Evolutionary conservation across 2,113 vertebrate species (phyloP), one percentile per base, ranked within the genome.

Genomic region (Atherinomorus stipes): DNA sequence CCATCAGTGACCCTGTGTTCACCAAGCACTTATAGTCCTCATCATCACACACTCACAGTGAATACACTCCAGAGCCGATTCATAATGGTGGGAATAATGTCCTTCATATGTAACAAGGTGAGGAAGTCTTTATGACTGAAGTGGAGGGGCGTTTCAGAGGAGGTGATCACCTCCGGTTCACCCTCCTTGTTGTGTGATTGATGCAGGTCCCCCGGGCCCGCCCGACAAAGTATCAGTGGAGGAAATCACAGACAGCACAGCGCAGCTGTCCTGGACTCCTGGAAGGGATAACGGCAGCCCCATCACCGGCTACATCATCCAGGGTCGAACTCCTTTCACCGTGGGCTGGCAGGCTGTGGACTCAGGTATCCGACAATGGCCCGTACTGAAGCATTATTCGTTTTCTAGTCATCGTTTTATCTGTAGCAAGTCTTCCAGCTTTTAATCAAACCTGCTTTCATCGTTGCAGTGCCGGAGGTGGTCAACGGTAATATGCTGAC

Each of bases 231-330:
- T 98, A 26, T 90, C 89, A 22, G 96, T 98, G 84, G 97, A 96
- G 31, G 97, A 98, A 91, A 94, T 98, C 81, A 98, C 96, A 15
- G 97, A 97, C 64, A 97, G 96, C 74, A 98, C 96, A 0, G 97
- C 96, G 1, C 96, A 96, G 74, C 93, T 99, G 3, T 96, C 96
- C 71, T 99, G 97, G 97, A 94, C 90, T 47, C 95, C 95, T 18
- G 96, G 97, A 28, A 90, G 89, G 11, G 97, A 99, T 81, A 98
- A 98, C 31, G 96, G 96, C 79, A 98, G 97, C 88, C 97, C 97
- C 0, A 94, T 99, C 61, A 95, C 94, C 0, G 87, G 95, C 4
- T 98, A 98, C 67, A 93, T 91, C 75, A 60, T 97, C 64, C 97
- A 98, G 84, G 96, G 93, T 4, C 90, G 96, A 53, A 98, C 97